Conservation (phyloP, 2,113 vertebrate genomes). For the Irena cyanogastra region DNA sequence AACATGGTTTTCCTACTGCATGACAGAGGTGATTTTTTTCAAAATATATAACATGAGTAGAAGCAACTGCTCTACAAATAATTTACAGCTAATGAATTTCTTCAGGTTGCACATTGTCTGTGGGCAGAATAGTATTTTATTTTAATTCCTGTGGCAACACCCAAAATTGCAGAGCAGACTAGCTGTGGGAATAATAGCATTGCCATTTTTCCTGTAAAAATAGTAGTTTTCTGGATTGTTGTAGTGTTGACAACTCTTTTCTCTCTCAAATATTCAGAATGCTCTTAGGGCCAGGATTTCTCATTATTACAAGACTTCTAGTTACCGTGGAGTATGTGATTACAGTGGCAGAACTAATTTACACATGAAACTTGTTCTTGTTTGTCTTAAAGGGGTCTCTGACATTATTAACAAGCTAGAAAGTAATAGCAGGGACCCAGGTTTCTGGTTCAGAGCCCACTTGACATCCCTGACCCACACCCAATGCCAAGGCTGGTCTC, state of each 20-base stretch:
- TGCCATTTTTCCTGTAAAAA: background rate
- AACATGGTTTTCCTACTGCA: background rate
- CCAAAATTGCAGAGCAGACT: background rate
- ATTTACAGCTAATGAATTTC: background rate
- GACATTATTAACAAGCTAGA: background rate
- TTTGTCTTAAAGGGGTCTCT: background rate
- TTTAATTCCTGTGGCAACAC: background rate
- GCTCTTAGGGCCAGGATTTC: background rate
- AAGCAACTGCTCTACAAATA: background rate
- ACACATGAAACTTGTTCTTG: background rate
- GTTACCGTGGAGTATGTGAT: background rate
- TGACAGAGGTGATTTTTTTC: background rate
- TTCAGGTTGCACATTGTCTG: background rate
- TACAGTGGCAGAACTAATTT: background rate
- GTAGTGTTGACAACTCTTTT: background rate
- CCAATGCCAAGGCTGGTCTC: background rate
- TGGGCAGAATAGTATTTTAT: background rate
- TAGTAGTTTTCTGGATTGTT: background rate
- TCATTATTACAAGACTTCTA: background rate
- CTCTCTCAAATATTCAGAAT: background rate
- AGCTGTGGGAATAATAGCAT: background rate
- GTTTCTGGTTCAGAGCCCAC: background rate
- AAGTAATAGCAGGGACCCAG: background rate
- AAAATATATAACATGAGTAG: background rate
- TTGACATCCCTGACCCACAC: background rate